Conservation (phyloP, 2,113 vertebrate genomes). For the Aepyceros melampus region DNA sequence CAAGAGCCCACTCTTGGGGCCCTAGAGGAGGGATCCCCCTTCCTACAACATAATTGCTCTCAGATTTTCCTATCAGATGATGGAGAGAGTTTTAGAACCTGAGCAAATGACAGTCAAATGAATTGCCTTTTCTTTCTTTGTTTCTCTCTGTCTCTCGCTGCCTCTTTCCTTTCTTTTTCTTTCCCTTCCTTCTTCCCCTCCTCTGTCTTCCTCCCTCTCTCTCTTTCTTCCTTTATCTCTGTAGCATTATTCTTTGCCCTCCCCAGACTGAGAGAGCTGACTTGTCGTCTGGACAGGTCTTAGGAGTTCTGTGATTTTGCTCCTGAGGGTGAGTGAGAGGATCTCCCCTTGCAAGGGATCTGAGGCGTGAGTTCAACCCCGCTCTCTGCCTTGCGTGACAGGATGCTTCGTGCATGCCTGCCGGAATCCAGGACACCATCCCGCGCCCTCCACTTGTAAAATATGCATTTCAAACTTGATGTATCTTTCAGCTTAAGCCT, state of each 20-base stretch:
- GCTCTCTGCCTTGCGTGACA: slow-evolving; percentile 18
- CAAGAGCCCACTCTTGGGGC: not conserved
- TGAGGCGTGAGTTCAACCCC: not conserved
- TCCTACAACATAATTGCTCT: not conserved
- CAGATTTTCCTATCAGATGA: not conserved
- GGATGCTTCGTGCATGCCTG: not conserved
- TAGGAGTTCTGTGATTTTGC: not conserved
- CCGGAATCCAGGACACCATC: not conserved
- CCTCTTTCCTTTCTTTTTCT: too few species aligned
- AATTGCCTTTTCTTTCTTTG: not conserved
- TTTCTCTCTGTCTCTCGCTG: not conserved
- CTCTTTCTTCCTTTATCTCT: not conserved
- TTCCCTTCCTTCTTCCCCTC: not conserved
- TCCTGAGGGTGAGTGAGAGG: not conserved
- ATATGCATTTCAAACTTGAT: slow-evolving; percentile 22
- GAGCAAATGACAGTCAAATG: not conserved
- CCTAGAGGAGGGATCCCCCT: not conserved
- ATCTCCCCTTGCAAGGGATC: not conserved
- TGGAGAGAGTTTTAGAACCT: not conserved
- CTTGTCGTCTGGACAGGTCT: not conserved
- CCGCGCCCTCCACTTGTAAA: not conserved
- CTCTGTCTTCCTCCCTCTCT: not conserved
- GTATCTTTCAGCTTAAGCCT: not conserved
- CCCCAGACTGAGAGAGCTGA: not conserved
- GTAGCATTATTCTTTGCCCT: not conserved